A percentile compares a stretch with the other conserved stretches of the same genome.
These are phyloP conservation scores for Drosophila miranda DNA, from an alignment of 1,140 invertebrate species.

Conservation along the genomic window DNA sequence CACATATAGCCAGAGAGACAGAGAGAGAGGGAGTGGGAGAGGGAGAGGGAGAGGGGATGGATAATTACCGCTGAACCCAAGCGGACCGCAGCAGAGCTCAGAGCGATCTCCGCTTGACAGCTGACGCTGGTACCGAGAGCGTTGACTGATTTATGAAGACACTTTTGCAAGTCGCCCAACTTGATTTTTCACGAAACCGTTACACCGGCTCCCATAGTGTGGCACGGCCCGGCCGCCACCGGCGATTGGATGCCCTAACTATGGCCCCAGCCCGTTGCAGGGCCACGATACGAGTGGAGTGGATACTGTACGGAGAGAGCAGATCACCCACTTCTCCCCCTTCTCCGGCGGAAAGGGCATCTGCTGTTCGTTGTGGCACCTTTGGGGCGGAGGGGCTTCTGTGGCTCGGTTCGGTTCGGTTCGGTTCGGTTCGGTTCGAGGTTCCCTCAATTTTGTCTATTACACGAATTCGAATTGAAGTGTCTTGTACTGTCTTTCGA, in stretches of 20 bases:
- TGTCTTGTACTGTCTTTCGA: constrained; percentile 26
- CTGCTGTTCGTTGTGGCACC: no score
- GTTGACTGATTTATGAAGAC: constrained; percentile 56
- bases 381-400: no score
- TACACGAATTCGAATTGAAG: constrained; percentile 36
- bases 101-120: constrained; percentile 43
- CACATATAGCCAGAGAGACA: constrained; percentile 1
- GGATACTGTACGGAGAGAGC: no score
- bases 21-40: no score
- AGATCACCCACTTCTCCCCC: no score
- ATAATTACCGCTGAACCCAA: constrained; percentile 50
- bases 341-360: neutral
- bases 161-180: constrained; percentile 56
- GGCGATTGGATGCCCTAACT: neutral
- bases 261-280: no score
- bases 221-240: neutral
- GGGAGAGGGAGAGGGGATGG: neutral
- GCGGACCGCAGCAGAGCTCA: constrained; percentile 17
- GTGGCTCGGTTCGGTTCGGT: no score
- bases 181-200: constrained; percentile 53
- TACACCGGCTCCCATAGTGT: constrained; percentile 24
- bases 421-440: neutral
- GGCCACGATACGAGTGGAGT: no score
- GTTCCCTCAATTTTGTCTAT: constrained; percentile 30
- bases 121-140: constrained; percentile 43